Evolutionary conservation across 2,888 invertebrate genomes (phyloP).

Genomic region (Leucania comma): DNA sequence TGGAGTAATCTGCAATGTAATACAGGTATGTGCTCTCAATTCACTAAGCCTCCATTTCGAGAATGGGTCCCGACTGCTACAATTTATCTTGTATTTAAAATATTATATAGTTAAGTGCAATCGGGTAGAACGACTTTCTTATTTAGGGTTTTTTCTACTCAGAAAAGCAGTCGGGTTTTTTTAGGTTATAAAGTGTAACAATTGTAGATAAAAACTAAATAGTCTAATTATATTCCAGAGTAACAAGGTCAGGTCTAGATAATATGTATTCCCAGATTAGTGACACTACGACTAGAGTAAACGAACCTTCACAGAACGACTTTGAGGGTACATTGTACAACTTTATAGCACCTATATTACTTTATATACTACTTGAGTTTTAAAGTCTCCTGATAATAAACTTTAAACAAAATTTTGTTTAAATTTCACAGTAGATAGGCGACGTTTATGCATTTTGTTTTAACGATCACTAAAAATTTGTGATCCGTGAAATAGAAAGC

Average conservation of each 20-base stretch:
- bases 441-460: conserved; percentile 72
- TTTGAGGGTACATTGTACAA: conserved; percentile 46
- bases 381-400: conserved; percentile 61
- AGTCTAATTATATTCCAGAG: conserved; percentile 21
- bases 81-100: no score
- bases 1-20: no score
- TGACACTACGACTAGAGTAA: conserved; percentile 27
- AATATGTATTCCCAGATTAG: conserved; percentile 29
- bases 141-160: no score
- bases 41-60: no score
- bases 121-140: no score
- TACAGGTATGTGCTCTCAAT: no score
- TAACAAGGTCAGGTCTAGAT: conserved; percentile 38
- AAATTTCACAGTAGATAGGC: conserved; percentile 64
- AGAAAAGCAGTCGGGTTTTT: no score
- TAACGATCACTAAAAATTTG: conserved; percentile 76
- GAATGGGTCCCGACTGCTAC: no score
- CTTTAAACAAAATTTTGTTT: conserved; percentile 66
- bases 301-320: conserved; percentile 38
- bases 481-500: conserved; percentile 75
- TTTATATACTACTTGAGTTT: conserved; percentile 43
- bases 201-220: neutral
- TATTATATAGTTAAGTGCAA: no score
- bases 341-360: conserved; percentile 37
- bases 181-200: no score